Percentiles rank a stretch among this genome's conserved stretches.
phyloP scores from a whole-genome alignment of 2,113 vertebrate species.

The Felis chaus region DNA sequence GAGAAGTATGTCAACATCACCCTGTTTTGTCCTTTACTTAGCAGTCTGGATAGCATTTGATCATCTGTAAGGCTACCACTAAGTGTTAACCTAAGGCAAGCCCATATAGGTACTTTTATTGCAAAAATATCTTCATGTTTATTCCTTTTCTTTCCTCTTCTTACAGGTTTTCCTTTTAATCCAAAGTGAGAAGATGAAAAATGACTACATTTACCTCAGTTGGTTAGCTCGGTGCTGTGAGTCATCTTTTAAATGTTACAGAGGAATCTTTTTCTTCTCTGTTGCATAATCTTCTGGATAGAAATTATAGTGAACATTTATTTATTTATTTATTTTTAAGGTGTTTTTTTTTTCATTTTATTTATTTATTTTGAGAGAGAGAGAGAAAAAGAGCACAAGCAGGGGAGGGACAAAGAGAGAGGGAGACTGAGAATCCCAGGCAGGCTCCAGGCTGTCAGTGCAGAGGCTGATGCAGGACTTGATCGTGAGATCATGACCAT shows the following conservation, averaged over 20 bases:
- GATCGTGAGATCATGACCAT: too few relatives aligned
- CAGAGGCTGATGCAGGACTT: too few relatives aligned
- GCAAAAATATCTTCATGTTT: constrained; percentile 20
- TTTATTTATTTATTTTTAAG: too few relatives aligned
- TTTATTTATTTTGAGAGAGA: too few relatives aligned
- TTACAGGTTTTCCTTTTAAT: constrained; percentile 95
- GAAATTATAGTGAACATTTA: constrained; percentile 62
- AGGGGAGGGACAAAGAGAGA: too few relatives aligned
- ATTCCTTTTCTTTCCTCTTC: constrained; percentile 59
- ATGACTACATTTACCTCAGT: constrained; percentile 96
- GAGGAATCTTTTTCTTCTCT: constrained; percentile 57
- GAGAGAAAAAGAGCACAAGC: too few relatives aligned
- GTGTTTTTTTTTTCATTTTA: too few relatives aligned
- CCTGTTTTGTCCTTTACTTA: neutral
- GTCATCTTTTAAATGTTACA: constrained; percentile 76
- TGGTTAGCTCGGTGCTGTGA: constrained; percentile 98
- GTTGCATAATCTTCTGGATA: neutral
- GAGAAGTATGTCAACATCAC: neutral
- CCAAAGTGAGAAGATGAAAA: constrained; percentile 97
- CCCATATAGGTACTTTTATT: constrained; percentile 72
- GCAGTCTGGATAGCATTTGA: neutral
- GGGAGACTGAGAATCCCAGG: too few relatives aligned
- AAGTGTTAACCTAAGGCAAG: neutral
- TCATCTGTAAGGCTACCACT: neutral
- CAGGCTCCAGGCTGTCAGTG: too few relatives aligned